Evolutionary conservation across 2,797 vertebrate genomes (phyloP), one percentile per base, ranked within the genome.

Genomic region (Helarctos malayanus): DNA sequence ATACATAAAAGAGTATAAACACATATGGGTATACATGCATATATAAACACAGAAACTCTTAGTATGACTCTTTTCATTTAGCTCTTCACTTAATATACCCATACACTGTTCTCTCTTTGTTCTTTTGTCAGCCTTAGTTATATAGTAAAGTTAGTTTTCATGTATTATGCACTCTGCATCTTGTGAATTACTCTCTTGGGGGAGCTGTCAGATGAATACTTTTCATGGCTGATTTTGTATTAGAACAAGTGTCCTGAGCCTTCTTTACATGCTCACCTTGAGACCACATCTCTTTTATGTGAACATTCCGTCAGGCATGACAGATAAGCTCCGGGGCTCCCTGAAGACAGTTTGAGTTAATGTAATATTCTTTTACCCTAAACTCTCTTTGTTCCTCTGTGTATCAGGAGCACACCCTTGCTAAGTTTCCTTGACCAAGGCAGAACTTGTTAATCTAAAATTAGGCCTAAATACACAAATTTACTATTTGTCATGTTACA

Each of bases 211-310:
- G 76, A 71, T 61, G 65, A 96, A 79, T 65, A 96, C 18, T 94
- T 75, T 86, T 87, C 23, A 19, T 56, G 49, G 75, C 83, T 98
- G 75, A 89, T 98, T 98, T 96, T 96, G 76, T 97, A 97, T 89
- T 98, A 97, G 92, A 89, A 91, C 49, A 97, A 96, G 12, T 68
- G n/a, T 96, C 86, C 86, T 94, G 89, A 94, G 95, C 83, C 75
- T 98, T 41, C 47, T 89, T 47, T 86, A 97, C 94, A 96, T 92
- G 73, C 89, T 98, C 97, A 95, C 97, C 96, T 97, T 96, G 95
- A 98, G 88, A 98, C 18, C 98, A 90, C 47, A 97, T 23, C 54
- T 80, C 54, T 88, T 94, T 98, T 91, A 79, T 98, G 63, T 57
- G 90, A 92, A 92, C 2, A 69, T 92, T 95, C 89, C 57, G 63